Base-by-base conservation (phyloP, 2,888 invertebrate species). In the Nomada fabriciana region DNA sequence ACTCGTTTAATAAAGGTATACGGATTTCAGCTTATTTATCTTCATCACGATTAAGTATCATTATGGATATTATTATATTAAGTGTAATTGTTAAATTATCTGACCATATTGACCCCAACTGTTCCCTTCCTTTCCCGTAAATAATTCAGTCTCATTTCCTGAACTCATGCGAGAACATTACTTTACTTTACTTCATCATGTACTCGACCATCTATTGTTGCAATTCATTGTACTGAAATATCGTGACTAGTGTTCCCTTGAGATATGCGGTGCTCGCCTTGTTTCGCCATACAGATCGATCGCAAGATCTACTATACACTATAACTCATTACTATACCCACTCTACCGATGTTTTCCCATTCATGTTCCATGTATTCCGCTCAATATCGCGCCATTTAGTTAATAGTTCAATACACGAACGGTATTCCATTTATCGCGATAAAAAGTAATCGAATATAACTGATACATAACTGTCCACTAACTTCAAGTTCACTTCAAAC, bases 101-200 rank as follows among this genome's bases (percentile, higher is more conserved):
- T 9, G 15, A 36, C 18, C 13, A 9, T 36, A 0, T 0, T 36
- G 36, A 36, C 36, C 9, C 36, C 36, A 7, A 36, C 1, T 7
- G 36, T 43, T 53, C 42, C 36, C 42, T 15, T 29, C 50, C 50
- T 69, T 70, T 55, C 60, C 64, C 76, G 61, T 82, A 82, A 71
- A 82, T 76, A 76, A 57, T 76, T 61, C 63, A 50, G 69, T 67
- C 18, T 59, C 65, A 59, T 82, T 82, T 82, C 71, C 82, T 57
- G 57, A 55, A 76, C 71, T 82, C 76, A 68, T 71, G 69, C 71
- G 63, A 82, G 76, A 82, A 82, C 71, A 82, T 82, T 82, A 82
- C 82, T 76, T 70, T 23, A 60, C 75, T 65, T 67, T 70, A 82
- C 76, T 7, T 36, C 36, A 7, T 36, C 72, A 23, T 68, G 61